Percentiles rank a stretch among this genome's conserved stretches.
Evolutionary conservation across 2,113 vertebrate genomes (phyloP).

Genomic region (human (Homo sapiens)): GRCh38 chrX:70934001-70934500

Average conservation of each 20-base stretch:
- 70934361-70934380: too few species aligned
- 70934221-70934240: background rate
- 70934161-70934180: background rate
- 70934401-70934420: too few species aligned
- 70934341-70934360: too few species aligned
- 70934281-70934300: too few species aligned
- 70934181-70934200: background rate
- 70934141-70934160: background rate
- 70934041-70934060: background rate
- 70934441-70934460: too few species aligned
- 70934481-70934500: too few species aligned
- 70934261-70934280: background rate
- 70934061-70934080: background rate
- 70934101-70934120: background rate
- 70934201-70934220: constrained; percentile 1
- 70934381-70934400: too few species aligned
- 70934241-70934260: constrained; percentile 18
- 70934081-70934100: background rate
- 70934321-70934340: too few species aligned
- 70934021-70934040: background rate
- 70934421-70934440: too few species aligned
- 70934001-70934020: background rate
- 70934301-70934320: too few species aligned
- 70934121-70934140: background rate
- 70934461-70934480: too few species aligned